These are phyloP conservation scores for Salvator merianae DNA, from an alignment of 2,113 vertebrate genomes.

Conservation along the genomic window DNA sequence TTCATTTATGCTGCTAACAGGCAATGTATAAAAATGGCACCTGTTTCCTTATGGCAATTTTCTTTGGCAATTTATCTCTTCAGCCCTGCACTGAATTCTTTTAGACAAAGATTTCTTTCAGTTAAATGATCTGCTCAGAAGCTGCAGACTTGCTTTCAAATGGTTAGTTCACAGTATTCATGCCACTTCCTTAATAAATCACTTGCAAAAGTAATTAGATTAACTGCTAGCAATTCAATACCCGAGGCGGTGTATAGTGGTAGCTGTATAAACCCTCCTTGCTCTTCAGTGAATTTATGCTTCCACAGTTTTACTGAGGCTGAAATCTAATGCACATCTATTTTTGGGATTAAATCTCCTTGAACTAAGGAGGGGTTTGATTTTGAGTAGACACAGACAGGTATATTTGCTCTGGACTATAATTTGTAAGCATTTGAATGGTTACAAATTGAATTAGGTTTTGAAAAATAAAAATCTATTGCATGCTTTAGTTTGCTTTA, in stretches of 20 bases:
- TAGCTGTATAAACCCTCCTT: background rate
- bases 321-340: background rate
- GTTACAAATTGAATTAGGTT: conserved; percentile 16
- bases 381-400: background rate
- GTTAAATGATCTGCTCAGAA: background rate
- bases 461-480: conserved; percentile 26
- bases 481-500: conserved; percentile 28
- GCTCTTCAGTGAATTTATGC: background rate
- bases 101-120: background rate
- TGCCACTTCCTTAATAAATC: conserved; percentile 25
- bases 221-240: conserved; percentile 15
- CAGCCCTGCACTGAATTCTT: background rate
- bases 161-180: background rate
- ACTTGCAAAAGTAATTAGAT: background rate
- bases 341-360: too few species aligned
- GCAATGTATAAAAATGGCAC: background rate
- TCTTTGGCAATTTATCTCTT: background rate
- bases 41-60: background rate
- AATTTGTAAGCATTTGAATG: conserved; percentile 5
- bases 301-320: conserved; percentile 23
- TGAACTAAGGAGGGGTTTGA: background rate
- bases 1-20: background rate
- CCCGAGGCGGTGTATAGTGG: background rate
- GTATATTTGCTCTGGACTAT: conserved; percentile 24
- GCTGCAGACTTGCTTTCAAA: background rate